phyloP scores from a whole-genome alignment of 2,888 invertebrate species.

The Scelioninae gen. 2 region DNA sequence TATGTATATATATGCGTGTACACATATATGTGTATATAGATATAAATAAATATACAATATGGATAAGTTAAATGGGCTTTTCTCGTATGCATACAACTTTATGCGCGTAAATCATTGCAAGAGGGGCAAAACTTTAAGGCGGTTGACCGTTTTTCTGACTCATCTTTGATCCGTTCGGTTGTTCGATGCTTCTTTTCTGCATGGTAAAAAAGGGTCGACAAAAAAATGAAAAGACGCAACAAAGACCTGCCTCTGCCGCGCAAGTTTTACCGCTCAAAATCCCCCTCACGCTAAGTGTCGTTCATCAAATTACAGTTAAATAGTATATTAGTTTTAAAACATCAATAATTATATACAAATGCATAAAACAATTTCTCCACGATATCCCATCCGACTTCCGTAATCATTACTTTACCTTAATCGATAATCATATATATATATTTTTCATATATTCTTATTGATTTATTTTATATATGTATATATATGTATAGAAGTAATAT shows the following conservation, averaged over 20 bases:
- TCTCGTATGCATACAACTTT: constrained; percentile 55
- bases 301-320: constrained; percentile 69
- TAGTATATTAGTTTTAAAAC: constrained; percentile 73
- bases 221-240: constrained; percentile 45
- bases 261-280: constrained; percentile 61
- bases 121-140: constrained; percentile 66
- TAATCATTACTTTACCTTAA: constrained; percentile 65
- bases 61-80: too few relatives aligned
- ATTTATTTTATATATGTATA: constrained; percentile 58
- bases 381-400: constrained; percentile 67
- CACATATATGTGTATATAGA: too few relatives aligned
- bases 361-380: constrained; percentile 73
- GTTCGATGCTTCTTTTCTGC: constrained; percentile 35
- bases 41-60: too few relatives aligned
- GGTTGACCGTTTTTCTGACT: constrained; percentile 60
- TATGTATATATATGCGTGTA: constrained; percentile 49
- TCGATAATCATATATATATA: constrained; percentile 58
- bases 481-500: constrained; percentile 69
- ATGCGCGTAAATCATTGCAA: constrained; percentile 63
- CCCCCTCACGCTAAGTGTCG: constrained; percentile 62
- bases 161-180: constrained; percentile 41
- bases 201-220: constrained; percentile 11
- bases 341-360: constrained; percentile 75
- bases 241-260: constrained; percentile 54
- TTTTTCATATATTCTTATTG: constrained; percentile 61